Evolutionary conservation across 2,888 invertebrate species (phyloP).

Genomic region (Pyrochroa serraticornis): DNA sequence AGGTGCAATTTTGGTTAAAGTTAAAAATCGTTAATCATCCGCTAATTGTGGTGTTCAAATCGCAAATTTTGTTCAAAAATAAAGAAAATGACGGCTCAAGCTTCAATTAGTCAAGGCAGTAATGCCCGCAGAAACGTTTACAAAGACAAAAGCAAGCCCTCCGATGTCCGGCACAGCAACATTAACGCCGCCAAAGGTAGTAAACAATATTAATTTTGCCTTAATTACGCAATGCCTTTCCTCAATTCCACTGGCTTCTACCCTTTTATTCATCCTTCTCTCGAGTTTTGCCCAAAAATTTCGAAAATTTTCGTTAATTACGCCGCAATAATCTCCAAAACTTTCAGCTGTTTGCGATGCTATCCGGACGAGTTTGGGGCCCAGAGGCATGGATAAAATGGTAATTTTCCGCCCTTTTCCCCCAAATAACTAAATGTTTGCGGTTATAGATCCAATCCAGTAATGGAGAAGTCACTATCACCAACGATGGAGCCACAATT

Average conservation of each 20-base stretch:
- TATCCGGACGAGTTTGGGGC: slow-evolving; percentile 97
- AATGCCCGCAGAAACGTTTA: slow-evolving; percentile 66
- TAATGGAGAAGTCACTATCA: slow-evolving; percentile 98
- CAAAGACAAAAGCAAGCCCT: slow-evolving; percentile 92
- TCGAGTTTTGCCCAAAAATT: neutral
- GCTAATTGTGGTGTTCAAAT: slow-evolving; percentile 1
- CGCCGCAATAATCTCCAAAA: slow-evolving; percentile 29
- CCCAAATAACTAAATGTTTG: neutral
- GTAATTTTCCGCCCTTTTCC: slow-evolving; percentile 58
- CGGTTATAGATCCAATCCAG: slow-evolving; percentile 86
- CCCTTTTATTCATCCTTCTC: neutral
- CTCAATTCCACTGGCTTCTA: too few relatives aligned
- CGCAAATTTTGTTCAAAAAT: neutral
- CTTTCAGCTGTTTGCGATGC: slow-evolving; percentile 96
- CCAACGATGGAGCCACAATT: slow-evolving; percentile 99
- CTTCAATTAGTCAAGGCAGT: slow-evolving; percentile 58
- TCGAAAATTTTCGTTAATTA: neutral
- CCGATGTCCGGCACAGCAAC: slow-evolving; percentile 92
- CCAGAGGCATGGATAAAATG: slow-evolving; percentile 99
- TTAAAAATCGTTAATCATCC: slow-evolving; percentile 26
- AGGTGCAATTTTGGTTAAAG: too few relatives aligned
- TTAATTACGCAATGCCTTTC: slow-evolving; percentile 4
- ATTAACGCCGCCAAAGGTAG: slow-evolving; percentile 98
- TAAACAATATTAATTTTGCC: slow-evolving; percentile 27
- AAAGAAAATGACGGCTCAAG: slow-evolving; percentile 57